Evolutionary conservation across 2,888 invertebrate species (phyloP).

Genomic region (Epistrophe grossulariae): DNA sequence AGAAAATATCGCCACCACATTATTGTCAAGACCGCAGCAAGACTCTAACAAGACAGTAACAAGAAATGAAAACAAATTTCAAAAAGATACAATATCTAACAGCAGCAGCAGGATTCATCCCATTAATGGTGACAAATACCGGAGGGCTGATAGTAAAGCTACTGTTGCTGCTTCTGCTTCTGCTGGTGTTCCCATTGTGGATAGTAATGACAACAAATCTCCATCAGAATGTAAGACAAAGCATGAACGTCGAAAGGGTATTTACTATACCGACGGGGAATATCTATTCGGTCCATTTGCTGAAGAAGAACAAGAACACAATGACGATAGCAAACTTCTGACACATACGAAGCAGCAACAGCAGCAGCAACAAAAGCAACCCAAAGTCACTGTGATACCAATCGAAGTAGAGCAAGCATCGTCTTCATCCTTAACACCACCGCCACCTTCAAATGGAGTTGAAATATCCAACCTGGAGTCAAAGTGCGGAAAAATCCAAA

Average conservation of each 20-base stretch:
- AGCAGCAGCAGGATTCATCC: conserved; percentile 37
- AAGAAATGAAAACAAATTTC: conserved; percentile 73
- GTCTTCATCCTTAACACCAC: background rate
- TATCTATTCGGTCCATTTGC: conserved; percentile 78
- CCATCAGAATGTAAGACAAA: conserved; percentile 62
- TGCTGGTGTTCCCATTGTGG: conserved; percentile 25
- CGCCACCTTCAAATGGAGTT: conserved; percentile 46
- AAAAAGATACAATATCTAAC: conserved; percentile 43
- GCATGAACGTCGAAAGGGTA: conserved; percentile 76
- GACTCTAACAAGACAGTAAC: conserved; percentile 68
- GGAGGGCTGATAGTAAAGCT: conserved; percentile 43
- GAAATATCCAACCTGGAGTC: conserved; percentile 80
- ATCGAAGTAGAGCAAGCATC: conserved; percentile 57
- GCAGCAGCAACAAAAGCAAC: conserved; percentile 29
- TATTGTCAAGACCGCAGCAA: conserved; percentile 43
- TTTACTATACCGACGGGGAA: conserved; percentile 79
- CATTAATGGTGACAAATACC: conserved; percentile 72
- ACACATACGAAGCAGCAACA: conserved; percentile 6
- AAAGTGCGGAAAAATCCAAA: conserved; percentile 82
- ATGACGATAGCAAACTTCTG: conserved; percentile 14
- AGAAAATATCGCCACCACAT: conserved; percentile 51
- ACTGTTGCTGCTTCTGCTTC: background rate
- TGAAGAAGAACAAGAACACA: conserved; percentile 10
- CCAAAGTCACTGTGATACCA: conserved; percentile 69
- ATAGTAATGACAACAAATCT: conserved; percentile 66